A percentile compares a stretch with the other conserved stretches of the same genome.
Conservation (phyloP, 2,888 invertebrate species). For the Drosophila atripex region DNA sequence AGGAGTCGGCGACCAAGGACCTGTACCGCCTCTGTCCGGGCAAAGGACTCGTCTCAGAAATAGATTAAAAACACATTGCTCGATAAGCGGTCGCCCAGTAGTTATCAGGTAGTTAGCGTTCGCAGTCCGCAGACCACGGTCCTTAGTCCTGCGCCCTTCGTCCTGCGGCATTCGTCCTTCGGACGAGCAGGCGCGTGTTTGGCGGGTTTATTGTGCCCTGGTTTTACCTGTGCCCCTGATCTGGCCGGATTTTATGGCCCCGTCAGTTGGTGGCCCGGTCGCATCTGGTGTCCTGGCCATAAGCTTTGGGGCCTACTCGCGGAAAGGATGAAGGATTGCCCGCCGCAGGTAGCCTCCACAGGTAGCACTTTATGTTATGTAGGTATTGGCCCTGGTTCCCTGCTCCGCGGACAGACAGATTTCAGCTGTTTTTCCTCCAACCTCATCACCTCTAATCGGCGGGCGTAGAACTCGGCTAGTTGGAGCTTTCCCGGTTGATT, state of each 20-base stretch:
- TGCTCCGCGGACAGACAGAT: no score
- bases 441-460: constrained; percentile 28
- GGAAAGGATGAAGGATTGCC: neutral
- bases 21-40: neutral
- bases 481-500: constrained; percentile 47
- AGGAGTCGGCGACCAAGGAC: constrained; percentile 1
- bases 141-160: constrained; percentile 9
- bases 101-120: constrained; percentile 47
- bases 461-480: constrained; percentile 25
- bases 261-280: neutral
- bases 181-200: constrained; percentile 56
- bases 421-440: neutral
- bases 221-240: constrained; percentile 16
- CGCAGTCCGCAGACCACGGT: neutral
- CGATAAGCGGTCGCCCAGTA: constrained; percentile 29
- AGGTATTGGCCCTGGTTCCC: neutral
- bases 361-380: neutral
- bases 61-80: constrained; percentile 64
- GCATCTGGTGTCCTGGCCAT: neutral
- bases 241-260: neutral
- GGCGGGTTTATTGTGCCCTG: neutral
- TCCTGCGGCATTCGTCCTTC: no score
- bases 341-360: neutral
- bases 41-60: constrained; percentile 23
- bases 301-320: neutral